Base-by-base conservation (phyloP, 1,140 invertebrate species). In the Oedothorax gibbosus region DNA sequence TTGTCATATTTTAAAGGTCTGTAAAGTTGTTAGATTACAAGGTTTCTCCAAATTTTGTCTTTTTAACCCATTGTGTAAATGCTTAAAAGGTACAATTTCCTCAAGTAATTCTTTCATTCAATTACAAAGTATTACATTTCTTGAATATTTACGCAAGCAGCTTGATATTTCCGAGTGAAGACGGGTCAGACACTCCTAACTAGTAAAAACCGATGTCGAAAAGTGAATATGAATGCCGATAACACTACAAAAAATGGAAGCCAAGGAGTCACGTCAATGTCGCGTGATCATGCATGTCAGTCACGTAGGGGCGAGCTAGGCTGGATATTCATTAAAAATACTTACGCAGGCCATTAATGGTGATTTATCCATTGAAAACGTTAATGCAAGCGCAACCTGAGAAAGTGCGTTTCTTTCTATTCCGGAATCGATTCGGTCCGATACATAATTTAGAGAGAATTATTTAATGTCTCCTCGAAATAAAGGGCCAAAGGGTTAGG, bases 361-460 rank as follows among this genome's bases (percentile, higher is more conserved):
- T 84, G 81, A 84, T 84, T 84, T 84, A 84, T 84, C 81, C 81
- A 84, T 84, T 73, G 81, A 84, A 84, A 75, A 75, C 81, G 81
- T 84, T 84, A 84, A 84, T 75, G 81, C 81, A 84, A 73, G 56
- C 80, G 80, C 80, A 82, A 73, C 68, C 77, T 68, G 77, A 62
- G 60, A 62, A 50, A 64, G 57, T 20, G 18, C 49, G 60, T 82
- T 72, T 75, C 72, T 76, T 84, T 73, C 60, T 75, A 60, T 35
- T 64, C n/a, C 35, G 18, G 50, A 20, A 84, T 84, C 81, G 81
- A 84, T 84, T 84, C 81, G 20, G 21, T n/a, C 78, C 78, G 51
- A 84, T 84, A 84, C 81, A 84, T 84, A 84, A 84, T 84, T 84
- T 84, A 84, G 72, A 84, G 81, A 84, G 81, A 84, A 84, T 84